phyloP scores from a whole-genome alignment of 2,888 invertebrate species.

The Sphaeridia pumilis region DNA sequence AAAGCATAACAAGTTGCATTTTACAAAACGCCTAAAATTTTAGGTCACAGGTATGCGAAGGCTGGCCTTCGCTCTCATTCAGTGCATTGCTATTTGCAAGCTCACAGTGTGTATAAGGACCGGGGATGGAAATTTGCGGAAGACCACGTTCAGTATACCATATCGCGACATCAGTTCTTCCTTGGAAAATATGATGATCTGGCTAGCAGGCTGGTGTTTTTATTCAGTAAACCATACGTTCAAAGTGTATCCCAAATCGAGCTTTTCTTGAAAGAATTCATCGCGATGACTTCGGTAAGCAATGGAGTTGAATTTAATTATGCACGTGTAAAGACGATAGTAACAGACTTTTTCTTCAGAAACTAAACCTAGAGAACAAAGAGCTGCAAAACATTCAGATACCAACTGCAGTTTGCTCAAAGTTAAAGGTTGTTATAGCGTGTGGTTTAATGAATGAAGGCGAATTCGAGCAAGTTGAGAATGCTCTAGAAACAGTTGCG shows the following conservation, averaged over 20 bases:
- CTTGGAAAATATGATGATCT: slow-evolving; percentile 43
- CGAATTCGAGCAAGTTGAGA: no score
- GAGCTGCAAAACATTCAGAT: slow-evolving; percentile 19
- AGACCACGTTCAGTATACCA: slow-evolving; percentile 90
- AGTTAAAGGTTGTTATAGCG: slow-evolving; percentile 25
- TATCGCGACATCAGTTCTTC: slow-evolving; percentile 77
- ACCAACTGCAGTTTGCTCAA: slow-evolving; percentile 19
- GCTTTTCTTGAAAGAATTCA: slow-evolving; percentile 27
- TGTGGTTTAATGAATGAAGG: no score
- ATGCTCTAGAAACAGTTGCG: no score
- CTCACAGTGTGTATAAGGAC: slow-evolving; percentile 62
- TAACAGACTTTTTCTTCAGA: slow-evolving; percentile 7
- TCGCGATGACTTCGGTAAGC: slow-evolving; percentile 20
- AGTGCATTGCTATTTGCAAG: slow-evolving; percentile 80
- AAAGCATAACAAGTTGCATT: no score
- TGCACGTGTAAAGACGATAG: neutral
- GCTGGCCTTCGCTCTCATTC: slow-evolving; percentile 86
- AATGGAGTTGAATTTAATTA: neutral
- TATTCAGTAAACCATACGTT: slow-evolving; percentile 51
- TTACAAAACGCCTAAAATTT: neutral
- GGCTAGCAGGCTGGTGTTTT: slow-evolving; percentile 41
- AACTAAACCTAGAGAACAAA: slow-evolving; percentile 10
- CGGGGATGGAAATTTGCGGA: slow-evolving; percentile 85
- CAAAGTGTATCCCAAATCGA: slow-evolving; percentile 24
- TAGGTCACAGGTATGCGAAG: slow-evolving; percentile 78